These are phyloP conservation scores for Leucopsar rothschildi DNA, from an alignment of 2,113 vertebrate genomes.

Conservation along the genomic window DNA sequence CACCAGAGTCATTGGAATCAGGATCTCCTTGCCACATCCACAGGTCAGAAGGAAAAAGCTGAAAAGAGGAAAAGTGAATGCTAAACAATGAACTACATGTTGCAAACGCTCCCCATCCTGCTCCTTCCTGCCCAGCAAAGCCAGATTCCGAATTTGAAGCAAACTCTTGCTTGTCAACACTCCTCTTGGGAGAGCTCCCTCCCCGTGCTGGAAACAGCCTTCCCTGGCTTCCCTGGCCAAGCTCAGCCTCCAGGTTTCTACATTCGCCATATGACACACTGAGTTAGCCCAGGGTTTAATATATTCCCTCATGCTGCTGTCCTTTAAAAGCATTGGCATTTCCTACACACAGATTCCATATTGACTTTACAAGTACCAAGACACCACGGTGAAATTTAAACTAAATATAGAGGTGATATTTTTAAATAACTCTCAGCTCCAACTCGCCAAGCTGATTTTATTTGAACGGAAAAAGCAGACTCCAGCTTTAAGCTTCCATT, in stretches of 20 bases:
- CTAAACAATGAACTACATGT: accelerated
- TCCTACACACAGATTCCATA: constrained; percentile 62
- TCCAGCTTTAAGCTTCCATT: constrained; percentile 39
- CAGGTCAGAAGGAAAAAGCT: not conserved
- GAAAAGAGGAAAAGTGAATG: not conserved
- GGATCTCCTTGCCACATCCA: not conserved
- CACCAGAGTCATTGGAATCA: not conserved
- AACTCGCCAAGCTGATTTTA: constrained; percentile 11
- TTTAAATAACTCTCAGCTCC: constrained; percentile 49
- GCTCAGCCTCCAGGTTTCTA: constrained; percentile 1
- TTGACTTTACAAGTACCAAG: constrained; percentile 56
- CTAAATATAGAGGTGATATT: constrained; percentile 51
- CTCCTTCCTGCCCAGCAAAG: not conserved
- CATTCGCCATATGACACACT: not conserved
- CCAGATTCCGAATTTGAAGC: not conserved
- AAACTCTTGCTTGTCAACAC: constrained; percentile 19
- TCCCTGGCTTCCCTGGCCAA: not conserved
- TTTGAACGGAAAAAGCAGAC: constrained; percentile 40
- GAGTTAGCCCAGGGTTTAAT: constrained; percentile 26
- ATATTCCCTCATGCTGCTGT: constrained; percentile 50
- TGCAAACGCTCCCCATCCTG: not conserved
- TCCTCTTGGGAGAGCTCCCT: constrained; percentile 21
- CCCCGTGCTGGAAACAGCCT: not conserved
- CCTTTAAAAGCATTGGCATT: constrained; percentile 56
- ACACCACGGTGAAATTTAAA: constrained; percentile 48